A percentile compares a stretch with the other conserved stretches of the same genome.
Conservation (phyloP, 2,113 vertebrate species). For the Callipepla californica region DNA sequence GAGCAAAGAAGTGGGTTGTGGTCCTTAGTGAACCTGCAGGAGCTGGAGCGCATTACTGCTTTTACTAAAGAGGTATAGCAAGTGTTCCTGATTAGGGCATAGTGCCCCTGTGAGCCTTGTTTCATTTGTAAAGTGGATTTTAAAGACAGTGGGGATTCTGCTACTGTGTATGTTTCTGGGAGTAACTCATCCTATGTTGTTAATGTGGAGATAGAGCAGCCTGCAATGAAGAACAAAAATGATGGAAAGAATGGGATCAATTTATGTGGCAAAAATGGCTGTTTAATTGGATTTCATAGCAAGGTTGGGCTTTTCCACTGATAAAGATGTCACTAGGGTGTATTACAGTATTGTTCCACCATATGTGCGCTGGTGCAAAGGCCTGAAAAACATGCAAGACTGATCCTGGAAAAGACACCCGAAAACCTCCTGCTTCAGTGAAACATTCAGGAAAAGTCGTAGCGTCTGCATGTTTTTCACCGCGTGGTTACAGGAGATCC, state of each 20-base stretch:
- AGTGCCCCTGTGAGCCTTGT: conserved; percentile 30
- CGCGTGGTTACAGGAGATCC: conserved; percentile 14
- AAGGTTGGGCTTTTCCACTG: conserved; percentile 52
- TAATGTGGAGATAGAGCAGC: conserved; percentile 15
- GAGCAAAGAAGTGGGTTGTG: background rate
- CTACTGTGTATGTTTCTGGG: background rate
- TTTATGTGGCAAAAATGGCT: conserved; percentile 57
- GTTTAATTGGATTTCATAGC: conserved; percentile 62
- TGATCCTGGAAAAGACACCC: conserved; percentile 46
- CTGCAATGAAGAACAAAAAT: conserved; percentile 33
- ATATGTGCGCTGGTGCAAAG: conserved; percentile 21
- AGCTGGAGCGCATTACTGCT: background rate
- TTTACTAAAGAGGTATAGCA: background rate
- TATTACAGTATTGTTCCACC: conserved; percentile 27
- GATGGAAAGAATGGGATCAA: conserved; percentile 46
- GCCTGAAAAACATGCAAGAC: background rate
- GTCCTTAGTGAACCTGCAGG: fast-evolving
- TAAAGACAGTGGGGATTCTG: conserved; percentile 14
- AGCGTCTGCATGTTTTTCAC: conserved; percentile 48
- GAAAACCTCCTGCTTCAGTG: background rate
- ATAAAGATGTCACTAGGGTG: conserved; percentile 58
- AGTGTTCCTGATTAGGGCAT: conserved; percentile 20
- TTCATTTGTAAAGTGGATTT: conserved; percentile 45
- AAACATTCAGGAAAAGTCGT: conserved; percentile 40
- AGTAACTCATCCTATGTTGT: background rate